Evolutionary conservation across 2,888 invertebrate species (phyloP).

Genomic region (Epsilonema sp.): DNA sequence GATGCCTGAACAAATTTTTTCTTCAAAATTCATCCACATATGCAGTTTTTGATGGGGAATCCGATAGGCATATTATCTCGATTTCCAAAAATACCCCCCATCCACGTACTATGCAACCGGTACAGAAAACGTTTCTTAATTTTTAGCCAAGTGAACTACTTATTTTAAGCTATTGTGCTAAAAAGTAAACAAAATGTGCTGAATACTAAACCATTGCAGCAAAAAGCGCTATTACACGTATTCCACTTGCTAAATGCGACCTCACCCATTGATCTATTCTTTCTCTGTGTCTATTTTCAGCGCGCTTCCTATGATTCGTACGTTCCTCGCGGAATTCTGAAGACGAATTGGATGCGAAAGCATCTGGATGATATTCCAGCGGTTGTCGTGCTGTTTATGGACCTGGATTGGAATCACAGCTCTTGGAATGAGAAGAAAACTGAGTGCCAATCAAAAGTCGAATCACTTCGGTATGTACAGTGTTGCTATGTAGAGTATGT

Average conservation of each 20-base stretch:
- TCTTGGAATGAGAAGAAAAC: conserved; percentile 84
- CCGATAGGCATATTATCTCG: too few species aligned
- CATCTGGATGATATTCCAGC: conserved; percentile 72
- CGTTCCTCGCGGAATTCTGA: conserved; percentile 56
- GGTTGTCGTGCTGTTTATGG: conserved; percentile 79
- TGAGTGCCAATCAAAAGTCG: conserved; percentile 73
- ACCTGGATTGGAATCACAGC: conserved; percentile 87
- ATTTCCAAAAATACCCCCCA: too few species aligned
- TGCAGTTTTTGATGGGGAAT: too few species aligned
- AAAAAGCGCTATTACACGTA: not conserved
- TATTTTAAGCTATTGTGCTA: too few species aligned
- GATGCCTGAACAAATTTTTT: too few species aligned
- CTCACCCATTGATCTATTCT: conserved; percentile 6
- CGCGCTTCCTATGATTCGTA: conserved; percentile 82
- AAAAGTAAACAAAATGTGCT: too few species aligned
- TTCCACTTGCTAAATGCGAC: too few species aligned
- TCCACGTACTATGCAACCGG: too few species aligned
- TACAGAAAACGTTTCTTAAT: too few species aligned
- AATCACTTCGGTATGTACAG: conserved; percentile 37
- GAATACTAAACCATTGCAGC: too few species aligned
- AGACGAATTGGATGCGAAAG: conserved; percentile 83
- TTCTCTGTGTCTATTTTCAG: conserved; percentile 30
- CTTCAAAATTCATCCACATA: too few species aligned
- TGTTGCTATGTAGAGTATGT: not conserved
- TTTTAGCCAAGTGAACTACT: too few species aligned